Percentiles rank a stretch among this genome's conserved stretches.
phyloP scores from a whole-genome alignment of 2,113 vertebrate species.

The Microcebus jonahi region DNA sequence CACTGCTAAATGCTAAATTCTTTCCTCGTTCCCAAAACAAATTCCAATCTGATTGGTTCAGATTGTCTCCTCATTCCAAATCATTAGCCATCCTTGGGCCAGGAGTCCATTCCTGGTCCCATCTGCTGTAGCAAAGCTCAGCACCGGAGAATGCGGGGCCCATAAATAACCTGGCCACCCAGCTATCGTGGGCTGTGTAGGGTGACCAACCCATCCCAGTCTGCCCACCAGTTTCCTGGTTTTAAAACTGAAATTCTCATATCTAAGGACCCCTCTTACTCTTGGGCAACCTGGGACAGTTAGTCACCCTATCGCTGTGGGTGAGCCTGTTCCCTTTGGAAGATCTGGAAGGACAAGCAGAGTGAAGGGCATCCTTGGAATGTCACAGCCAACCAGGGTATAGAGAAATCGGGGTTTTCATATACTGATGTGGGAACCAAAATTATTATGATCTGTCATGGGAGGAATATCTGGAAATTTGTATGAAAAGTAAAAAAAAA shows the following conservation, averaged over 20 bases:
- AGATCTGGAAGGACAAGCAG: not conserved
- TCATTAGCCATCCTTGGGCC: not conserved
- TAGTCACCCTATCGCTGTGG: not conserved
- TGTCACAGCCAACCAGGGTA: not conserved
- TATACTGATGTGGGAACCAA: not conserved
- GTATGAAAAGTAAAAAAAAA: not conserved
- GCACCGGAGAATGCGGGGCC: rapidly evolving
- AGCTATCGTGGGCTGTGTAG: rapidly evolving
- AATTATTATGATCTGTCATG: not conserved
- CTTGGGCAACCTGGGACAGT: not conserved
- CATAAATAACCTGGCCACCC: not conserved
- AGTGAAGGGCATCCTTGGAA: not conserved
- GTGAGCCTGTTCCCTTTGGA: not conserved
- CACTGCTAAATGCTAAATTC: not conserved
- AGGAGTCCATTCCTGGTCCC: not conserved
- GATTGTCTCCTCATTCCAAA: not conserved
- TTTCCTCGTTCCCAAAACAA: not conserved
- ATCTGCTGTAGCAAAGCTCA: not conserved
- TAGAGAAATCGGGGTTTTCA: not conserved
- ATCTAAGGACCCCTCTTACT: not conserved
- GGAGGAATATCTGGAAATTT: not conserved
- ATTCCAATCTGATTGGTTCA: not conserved
- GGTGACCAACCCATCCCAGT: not conserved
- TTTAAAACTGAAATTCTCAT: not conserved
- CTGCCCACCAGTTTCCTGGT: not conserved